phyloP scores from a whole-genome alignment of 2,113 vertebrate genomes.

The Sinocyclocheilus anophthalmus region DNA sequence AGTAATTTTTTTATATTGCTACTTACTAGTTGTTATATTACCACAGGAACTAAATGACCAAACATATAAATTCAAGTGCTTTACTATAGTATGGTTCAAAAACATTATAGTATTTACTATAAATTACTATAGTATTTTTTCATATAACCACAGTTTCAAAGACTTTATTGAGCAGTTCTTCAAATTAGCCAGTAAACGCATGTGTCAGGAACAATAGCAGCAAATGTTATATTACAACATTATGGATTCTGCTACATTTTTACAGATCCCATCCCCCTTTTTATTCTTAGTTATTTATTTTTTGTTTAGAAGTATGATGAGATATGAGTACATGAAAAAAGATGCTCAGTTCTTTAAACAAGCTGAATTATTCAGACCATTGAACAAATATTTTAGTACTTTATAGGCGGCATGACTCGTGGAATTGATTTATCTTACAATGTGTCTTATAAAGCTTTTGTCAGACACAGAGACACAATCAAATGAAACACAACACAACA shows the following conservation, averaged over 20 bases:
- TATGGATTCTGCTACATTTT: background rate
- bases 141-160: background rate
- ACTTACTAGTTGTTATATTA: too few relatives aligned
- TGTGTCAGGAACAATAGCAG: background rate
- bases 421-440: background rate
- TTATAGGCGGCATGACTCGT: background rate
- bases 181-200: too few relatives aligned
- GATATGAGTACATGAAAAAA: background rate
- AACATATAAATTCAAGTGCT: too few relatives aligned
- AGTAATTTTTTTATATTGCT: too few relatives aligned
- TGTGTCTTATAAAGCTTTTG: background rate
- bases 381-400: background rate
- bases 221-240: background rate
- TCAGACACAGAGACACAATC: too few relatives aligned
- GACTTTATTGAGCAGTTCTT: background rate
- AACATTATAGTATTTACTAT: too few relatives aligned
- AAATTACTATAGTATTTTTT: too few relatives aligned
- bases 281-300: background rate
- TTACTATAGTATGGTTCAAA: too few relatives aligned
- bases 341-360: background rate
- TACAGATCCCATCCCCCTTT: background rate
- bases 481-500: too few relatives aligned
- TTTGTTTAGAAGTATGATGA: background rate
- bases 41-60: too few relatives aligned
- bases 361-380: background rate